phyloP scores from a whole-genome alignment of 2,797 vertebrate species.

The Chelon labrosus region DNA sequence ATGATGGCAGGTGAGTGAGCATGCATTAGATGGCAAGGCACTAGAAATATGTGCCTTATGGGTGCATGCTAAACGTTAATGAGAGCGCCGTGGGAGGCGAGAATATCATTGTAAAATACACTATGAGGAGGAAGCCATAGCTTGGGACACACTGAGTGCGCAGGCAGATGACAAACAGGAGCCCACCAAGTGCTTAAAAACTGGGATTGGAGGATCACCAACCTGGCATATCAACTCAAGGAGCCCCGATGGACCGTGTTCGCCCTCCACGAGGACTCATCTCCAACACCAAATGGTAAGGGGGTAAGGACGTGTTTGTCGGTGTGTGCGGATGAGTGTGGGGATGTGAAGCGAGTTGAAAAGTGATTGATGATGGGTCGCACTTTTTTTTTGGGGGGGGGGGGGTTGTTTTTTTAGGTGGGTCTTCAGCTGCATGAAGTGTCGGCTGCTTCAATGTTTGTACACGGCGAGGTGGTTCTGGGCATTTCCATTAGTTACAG shows the following conservation, averaged over 20 bases:
- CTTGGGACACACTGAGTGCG: slow-evolving; percentile 97
- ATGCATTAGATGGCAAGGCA: slow-evolving; percentile 42
- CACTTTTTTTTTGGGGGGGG: background rate
- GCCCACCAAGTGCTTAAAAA: slow-evolving; percentile 80
- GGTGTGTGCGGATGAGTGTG: slow-evolving; percentile 23
- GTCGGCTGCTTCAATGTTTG: slow-evolving; percentile 12
- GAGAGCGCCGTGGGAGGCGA: slow-evolving; percentile 56
- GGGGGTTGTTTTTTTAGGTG: background rate
- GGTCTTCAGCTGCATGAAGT: slow-evolving; percentile 25
- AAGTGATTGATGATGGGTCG: slow-evolving; percentile 13
- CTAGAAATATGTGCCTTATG: background rate
- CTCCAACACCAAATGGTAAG: slow-evolving; percentile 84
- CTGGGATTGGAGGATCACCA: slow-evolving; percentile 93
- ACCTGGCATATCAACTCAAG: slow-evolving; percentile 96
- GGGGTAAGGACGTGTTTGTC: slow-evolving; percentile 39
- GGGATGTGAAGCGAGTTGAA: slow-evolving; percentile 20
- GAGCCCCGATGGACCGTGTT: slow-evolving; percentile 85
- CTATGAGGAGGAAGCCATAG: slow-evolving; percentile 90
- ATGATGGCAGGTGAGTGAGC: slow-evolving; percentile 5
- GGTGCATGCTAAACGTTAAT: slow-evolving; percentile 49
- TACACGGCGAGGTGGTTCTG: slow-evolving; percentile 1
- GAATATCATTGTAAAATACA: slow-evolving; percentile 99
- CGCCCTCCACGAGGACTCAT: slow-evolving; percentile 91
- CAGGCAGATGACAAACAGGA: slow-evolving; percentile 95
- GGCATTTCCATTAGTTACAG: slow-evolving; percentile 23